A percentile compares a stretch with the other conserved stretches of the same genome.
phyloP scores from a whole-genome alignment of 1,140 invertebrate genomes.

The Aphelinus atriplicis region DNA sequence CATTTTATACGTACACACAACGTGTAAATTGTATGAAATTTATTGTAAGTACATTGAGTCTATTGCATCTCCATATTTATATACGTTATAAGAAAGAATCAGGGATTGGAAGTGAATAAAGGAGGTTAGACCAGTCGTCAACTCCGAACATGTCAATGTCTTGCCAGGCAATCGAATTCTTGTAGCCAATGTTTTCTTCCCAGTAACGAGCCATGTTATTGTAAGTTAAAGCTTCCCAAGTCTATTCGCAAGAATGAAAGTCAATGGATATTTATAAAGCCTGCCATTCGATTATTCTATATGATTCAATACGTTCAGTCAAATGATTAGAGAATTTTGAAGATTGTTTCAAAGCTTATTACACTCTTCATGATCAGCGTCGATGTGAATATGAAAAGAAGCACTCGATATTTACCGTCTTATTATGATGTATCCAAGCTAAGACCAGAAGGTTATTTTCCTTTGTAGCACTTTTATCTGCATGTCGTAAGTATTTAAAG shows the following conservation, averaged over 20 bases:
- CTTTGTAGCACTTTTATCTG: conserved; percentile 18
- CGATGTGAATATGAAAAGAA: no score
- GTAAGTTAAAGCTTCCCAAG: conserved; percentile 42
- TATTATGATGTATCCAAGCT: conserved; percentile 45
- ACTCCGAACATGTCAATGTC: conserved; percentile 44
- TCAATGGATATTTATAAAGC: background rate
- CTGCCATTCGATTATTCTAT: no score
- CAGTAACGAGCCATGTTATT: conserved; percentile 50
- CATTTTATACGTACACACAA: no score
- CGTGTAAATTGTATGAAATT: no score
- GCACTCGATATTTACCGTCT: conserved; percentile 36
- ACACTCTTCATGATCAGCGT: no score
- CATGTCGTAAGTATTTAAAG: conserved; percentile 25
- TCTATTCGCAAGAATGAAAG: conserved; percentile 37
- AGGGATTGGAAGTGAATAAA: conserved; percentile 45
- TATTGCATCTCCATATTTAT: no score
- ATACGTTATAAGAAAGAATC: conserved; percentile 32
- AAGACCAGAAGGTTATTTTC: conserved; percentile 41
- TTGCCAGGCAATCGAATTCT: conserved; percentile 45
- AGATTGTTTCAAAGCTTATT: no score
- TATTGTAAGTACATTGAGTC: no score
- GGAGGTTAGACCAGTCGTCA: conserved; percentile 47
- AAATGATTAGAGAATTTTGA: no score
- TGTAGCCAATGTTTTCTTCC: conserved; percentile 41
- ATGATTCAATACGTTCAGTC: no score